Evolutionary conservation across 2,888 invertebrate genomes (phyloP).

Genomic region (Tetragonula carbonaria): DNA sequence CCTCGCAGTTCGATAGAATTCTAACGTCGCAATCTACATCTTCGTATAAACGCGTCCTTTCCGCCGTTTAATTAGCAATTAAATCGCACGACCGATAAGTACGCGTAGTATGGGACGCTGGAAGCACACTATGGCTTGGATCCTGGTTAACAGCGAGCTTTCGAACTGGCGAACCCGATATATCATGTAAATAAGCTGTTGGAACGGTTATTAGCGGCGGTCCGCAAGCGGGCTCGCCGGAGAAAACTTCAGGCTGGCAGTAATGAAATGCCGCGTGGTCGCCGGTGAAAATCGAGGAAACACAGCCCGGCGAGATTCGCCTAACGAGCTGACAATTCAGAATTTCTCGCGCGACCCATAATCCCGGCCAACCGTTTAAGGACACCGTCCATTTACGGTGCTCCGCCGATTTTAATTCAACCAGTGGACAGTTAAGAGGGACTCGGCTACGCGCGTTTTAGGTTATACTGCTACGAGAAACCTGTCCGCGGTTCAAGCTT

Average conservation of each 20-base stretch:
- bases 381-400: conserved; percentile 54
- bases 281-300: conserved; percentile 49
- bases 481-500: conserved; percentile 13
- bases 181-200: conserved; percentile 76
- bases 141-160: conserved; percentile 72
- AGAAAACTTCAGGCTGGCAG: conserved; percentile 72
- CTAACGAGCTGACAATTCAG: conserved; percentile 73
- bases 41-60: neutral
- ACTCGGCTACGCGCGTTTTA: conserved; percentile 15
- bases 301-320: conserved; percentile 52
- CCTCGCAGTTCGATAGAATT: neutral
- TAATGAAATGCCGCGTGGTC: conserved; percentile 71
- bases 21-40: neutral
- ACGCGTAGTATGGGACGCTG: neutral
- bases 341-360: conserved; percentile 58
- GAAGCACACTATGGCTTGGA: conserved; percentile 33
- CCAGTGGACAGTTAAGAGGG: conserved; percentile 8
- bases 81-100: neutral
- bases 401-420: conserved; percentile 34
- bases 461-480: neutral
- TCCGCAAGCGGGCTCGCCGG: conserved; percentile 55
- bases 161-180: conserved; percentile 60
- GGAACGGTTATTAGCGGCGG: conserved; percentile 73
- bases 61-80: neutral
- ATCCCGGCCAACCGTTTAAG: conserved; percentile 54